phyloP scores from a whole-genome alignment of 2,888 invertebrate species.

The Arctia plantaginis region DNA sequence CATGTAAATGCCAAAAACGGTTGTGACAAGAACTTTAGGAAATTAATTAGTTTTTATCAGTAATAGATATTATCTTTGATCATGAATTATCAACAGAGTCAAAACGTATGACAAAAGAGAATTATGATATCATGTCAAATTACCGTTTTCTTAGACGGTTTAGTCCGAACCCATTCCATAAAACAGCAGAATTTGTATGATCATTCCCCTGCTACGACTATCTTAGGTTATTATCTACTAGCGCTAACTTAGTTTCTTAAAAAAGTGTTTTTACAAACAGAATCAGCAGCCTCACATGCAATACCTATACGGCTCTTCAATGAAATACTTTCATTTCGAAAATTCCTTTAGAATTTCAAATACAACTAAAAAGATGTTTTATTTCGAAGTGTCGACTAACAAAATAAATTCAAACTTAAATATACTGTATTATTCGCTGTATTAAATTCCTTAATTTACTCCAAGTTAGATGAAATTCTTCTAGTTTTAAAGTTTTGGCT shows the following conservation, averaged over 20 bases:
- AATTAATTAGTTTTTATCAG: background rate
- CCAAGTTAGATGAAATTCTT: no score
- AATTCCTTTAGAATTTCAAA: no score
- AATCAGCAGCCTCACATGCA: background rate
- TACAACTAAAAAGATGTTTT: no score
- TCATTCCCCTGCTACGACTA: background rate
- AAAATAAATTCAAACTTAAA: no score
- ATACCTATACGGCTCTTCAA: background rate
- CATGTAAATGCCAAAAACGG: no score
- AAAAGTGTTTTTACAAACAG: background rate
- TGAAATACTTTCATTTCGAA: no score
- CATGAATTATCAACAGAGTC: background rate
- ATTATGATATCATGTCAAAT: background rate
- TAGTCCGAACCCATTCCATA: background rate
- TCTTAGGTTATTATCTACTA: background rate
- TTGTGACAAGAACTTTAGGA: no score
- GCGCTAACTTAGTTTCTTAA: background rate
- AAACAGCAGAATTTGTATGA: background rate
- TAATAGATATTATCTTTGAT: background rate
- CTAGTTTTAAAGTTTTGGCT: no score
- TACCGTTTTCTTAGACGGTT: background rate
- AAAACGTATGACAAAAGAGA: background rate
- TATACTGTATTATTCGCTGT: no score
- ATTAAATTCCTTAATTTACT: no score
- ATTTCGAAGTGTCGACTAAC: no score